Evolutionary conservation across 2,888 invertebrate species (phyloP), one percentile per base, ranked within the genome.

Genomic region (Ischnura elegans): DNA sequence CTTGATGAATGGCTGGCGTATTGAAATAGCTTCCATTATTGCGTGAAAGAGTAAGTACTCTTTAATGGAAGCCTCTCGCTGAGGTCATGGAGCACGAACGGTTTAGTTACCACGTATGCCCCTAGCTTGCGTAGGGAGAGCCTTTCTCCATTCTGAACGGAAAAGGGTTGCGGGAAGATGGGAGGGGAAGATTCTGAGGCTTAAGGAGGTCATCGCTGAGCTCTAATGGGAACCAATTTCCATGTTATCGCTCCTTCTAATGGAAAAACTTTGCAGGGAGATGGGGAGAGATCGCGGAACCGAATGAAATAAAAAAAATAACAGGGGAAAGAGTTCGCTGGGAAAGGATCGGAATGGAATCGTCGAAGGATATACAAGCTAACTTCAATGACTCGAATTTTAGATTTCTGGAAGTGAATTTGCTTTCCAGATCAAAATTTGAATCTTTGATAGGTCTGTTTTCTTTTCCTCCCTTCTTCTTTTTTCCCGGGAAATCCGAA

Each of bases 171-270:
- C 5, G n/a, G 61, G 8, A 25, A 1, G 61, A 21, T 2, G 61
- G 8, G 61, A 36, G 13, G 61, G 61, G 61, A 6, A 8, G 42
- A 43, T 61, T n/a, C 6, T 10, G 36, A 66, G 55, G 61, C 90
- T 90, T 66, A 90, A 90, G 45, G 61, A 90, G 90, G 55, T 90
- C 55, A 90, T 90, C 90, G n/a, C 51, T 25, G 90, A 66, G 55
- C 90, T 66, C 61, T 90, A 90, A 90, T 90, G 90, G 87, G 90
- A 90, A 66, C 90, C 90, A 90, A 90, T 90, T 90, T 90, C 90
- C 90, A 90, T 90, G 90, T 90, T 90, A 90, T 90, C 90, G 90
- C 45, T 10, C 16, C 90, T 43, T 90, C 61, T 90, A 90, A 90
- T 90, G 90, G 90, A 90, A 90, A 90, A 90, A 90, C 90, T 90